A percentile compares a stretch with the other conserved stretches of the same genome.
These are phyloP conservation scores for Terebella lapidaria DNA, from an alignment of 2,888 invertebrate species.

Conservation along the genomic window DNA sequence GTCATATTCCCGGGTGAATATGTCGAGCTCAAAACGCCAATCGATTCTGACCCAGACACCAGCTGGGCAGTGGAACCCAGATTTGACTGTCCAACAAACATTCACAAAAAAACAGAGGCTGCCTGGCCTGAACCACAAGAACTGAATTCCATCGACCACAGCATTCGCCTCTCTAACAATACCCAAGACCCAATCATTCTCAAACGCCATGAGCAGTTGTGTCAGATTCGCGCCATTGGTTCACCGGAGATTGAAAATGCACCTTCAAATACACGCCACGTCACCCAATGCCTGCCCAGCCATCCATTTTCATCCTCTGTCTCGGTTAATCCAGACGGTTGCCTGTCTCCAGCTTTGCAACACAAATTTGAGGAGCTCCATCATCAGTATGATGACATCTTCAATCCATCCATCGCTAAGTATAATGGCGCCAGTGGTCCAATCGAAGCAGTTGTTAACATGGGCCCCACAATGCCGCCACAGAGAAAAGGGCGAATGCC, in stretches of 20 bases:
- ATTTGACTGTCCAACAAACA: not conserved
- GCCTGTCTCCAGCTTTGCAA: not conserved
- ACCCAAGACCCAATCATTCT: not conserved
- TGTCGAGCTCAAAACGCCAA: too few species aligned
- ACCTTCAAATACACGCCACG: too few species aligned
- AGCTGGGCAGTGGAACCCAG: not conserved
- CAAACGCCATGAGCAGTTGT: not conserved
- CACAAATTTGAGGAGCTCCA: not conserved
- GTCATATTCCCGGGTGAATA: not conserved
- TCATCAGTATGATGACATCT: not conserved
- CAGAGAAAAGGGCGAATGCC: conserved; percentile 25
- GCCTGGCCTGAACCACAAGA: not conserved
- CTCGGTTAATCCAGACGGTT: not conserved
- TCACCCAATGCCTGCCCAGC: too few species aligned
- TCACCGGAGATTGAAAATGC: too few species aligned
- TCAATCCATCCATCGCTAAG: not conserved
- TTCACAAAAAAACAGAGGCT: not conserved
- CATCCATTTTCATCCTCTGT: not conserved
- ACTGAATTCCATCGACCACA: not conserved
- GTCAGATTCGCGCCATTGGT: too few species aligned
- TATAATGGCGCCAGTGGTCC: conserved; percentile 22
- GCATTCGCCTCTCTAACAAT: not conserved
- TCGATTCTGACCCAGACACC: too few species aligned
- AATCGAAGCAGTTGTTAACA: conserved; percentile 26
- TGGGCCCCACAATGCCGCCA: conserved; percentile 27